Conservation (phyloP, 2,888 invertebrate genomes). For the Tenodera sinensis region DNA sequence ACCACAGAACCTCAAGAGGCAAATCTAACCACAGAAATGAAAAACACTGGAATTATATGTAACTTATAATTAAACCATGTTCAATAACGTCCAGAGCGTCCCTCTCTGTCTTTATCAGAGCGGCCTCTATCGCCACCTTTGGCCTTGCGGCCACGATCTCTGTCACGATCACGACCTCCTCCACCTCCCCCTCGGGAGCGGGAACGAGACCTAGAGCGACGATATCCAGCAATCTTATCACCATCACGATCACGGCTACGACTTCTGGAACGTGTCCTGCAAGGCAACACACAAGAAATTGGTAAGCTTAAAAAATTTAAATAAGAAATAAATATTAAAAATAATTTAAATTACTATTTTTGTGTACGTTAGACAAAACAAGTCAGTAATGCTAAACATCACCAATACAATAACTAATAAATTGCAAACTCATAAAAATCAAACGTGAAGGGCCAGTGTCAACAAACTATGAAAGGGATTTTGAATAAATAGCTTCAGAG, state of each 20-base stretch:
- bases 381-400: too few species aligned
- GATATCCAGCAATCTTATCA: constrained; percentile 35
- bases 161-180: constrained; percentile 34
- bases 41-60: neutral
- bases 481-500: too few species aligned
- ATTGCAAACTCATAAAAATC: neutral
- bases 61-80: neutral
- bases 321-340: neutral
- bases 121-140: constrained; percentile 37
- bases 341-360: too few species aligned
- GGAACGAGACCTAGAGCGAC: constrained; percentile 35
- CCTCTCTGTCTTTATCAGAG: constrained; percentile 44
- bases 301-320: neutral
- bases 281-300: neutral
- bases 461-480: too few species aligned
- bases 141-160: constrained; percentile 38
- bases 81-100: constrained; percentile 56
- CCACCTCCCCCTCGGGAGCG: constrained; percentile 35
- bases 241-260: constrained; percentile 59
- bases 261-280: constrained; percentile 61
- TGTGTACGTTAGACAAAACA: too few species aligned
- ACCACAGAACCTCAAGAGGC: neutral
- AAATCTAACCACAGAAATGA: neutral
- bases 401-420: neutral
- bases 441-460: too few species aligned